Conservation (phyloP, 1,140 invertebrate species). For the Orussus abietinus region DNA sequence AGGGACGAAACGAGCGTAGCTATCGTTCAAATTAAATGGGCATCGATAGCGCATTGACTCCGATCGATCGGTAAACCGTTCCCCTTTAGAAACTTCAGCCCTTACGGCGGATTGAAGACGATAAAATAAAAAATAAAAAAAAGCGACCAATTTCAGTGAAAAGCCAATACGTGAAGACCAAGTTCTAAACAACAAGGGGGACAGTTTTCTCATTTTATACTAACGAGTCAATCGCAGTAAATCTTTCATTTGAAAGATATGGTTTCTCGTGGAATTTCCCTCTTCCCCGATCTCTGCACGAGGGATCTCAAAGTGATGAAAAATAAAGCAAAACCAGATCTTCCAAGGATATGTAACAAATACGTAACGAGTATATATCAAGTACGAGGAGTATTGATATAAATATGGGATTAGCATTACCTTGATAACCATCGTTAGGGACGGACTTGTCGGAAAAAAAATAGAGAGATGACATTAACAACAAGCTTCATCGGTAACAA, state of each 20-base stretch:
- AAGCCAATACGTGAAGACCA: too few relatives aligned
- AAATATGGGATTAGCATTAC: constrained; percentile 54
- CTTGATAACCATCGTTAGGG: constrained; percentile 54
- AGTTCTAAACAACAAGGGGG: too few relatives aligned
- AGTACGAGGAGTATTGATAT: constrained; percentile 52
- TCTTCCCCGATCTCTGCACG: too few relatives aligned
- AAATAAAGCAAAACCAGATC: constrained; percentile 31
- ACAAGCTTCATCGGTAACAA: constrained; percentile 52
- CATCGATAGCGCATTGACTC: too few relatives aligned
- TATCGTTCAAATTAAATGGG: too few relatives aligned
- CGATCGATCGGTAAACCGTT: too few relatives aligned
- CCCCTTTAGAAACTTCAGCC: too few relatives aligned
- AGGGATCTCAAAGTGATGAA: background rate
- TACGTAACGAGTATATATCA: constrained; percentile 16
- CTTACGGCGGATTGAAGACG: too few relatives aligned
- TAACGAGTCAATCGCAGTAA: constrained; percentile 41
- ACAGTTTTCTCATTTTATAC: too few relatives aligned
- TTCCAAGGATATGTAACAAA: constrained; percentile 27
- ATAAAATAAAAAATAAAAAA: too few relatives aligned
- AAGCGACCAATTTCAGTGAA: too few relatives aligned
- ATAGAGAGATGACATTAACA: constrained; percentile 55
- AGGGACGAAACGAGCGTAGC: too few relatives aligned
- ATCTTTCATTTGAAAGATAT: constrained; percentile 37
- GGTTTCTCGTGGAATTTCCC: constrained; percentile 24
- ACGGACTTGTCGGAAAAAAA: constrained; percentile 55